A percentile compares a stretch with the other conserved stretches of the same genome.
Conservation (phyloP, 2,797 vertebrate genomes). For the Fistularia tabacaria region DNA sequence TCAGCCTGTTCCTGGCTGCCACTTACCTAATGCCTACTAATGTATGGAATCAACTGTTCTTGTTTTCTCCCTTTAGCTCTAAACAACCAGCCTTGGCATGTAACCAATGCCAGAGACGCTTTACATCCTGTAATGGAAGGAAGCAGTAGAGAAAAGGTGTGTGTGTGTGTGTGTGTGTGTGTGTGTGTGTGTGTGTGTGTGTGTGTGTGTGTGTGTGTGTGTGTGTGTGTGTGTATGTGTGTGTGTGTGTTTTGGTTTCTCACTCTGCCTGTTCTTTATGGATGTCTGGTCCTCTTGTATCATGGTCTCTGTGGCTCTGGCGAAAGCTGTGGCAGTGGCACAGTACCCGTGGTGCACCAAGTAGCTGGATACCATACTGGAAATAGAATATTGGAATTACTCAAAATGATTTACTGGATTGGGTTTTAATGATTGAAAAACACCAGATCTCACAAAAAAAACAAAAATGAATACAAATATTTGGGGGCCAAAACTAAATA, state of each 20-base stretch:
- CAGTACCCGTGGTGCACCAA: conserved; percentile 98
- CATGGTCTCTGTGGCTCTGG: conserved; percentile 91
- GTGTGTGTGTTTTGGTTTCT: conserved; percentile 66
- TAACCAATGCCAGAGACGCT: not conserved
- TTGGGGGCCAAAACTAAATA: too few relatives aligned
- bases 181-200: not conserved
- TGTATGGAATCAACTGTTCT: not conserved
- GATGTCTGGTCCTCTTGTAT: conserved; percentile 96
- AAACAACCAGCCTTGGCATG: conserved; percentile 1
- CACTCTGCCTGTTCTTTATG: conserved; percentile 99
- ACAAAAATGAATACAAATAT: too few relatives aligned
- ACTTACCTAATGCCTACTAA: conserved; percentile 1
- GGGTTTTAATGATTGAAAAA: not conserved
- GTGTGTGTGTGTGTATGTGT: not conserved
- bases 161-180: too few relatives aligned
- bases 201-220: not conserved
- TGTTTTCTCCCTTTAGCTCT: not conserved
- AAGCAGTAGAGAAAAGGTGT: too few relatives aligned
- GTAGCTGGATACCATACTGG: conserved; percentile 96
- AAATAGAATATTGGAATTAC: conserved; percentile 8
- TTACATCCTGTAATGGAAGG: too few relatives aligned
- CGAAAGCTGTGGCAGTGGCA: conserved; percentile 92
- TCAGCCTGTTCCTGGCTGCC: not conserved
- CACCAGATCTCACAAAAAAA: not conserved
- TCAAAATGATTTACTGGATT: not conserved